phyloP scores from a whole-genome alignment of 2,888 invertebrate species.

The Stratiomys singularior region DNA sequence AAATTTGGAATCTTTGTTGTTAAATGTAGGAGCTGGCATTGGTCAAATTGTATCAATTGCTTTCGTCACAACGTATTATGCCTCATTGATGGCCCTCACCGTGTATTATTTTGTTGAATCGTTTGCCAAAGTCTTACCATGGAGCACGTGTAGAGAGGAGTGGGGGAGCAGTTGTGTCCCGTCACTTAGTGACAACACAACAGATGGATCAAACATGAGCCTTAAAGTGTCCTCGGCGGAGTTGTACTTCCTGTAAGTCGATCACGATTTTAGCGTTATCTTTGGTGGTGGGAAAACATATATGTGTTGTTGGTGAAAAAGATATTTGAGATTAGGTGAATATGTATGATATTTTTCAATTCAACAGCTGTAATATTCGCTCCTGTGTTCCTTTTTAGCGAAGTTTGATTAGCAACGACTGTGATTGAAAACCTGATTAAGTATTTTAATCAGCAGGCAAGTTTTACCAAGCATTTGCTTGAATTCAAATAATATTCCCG shows the following conservation, averaged over 20 bases:
- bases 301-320: background rate
- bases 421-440: no score
- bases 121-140: constrained; percentile 71
- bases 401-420: no score
- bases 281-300: background rate
- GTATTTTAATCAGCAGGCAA: no score
- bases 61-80: constrained; percentile 74
- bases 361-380: no score
- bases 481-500: no score
- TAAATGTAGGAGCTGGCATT: constrained; percentile 68
- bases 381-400: no score
- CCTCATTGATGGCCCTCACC: constrained; percentile 74
- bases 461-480: no score
- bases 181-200: constrained; percentile 57
- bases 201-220: constrained; percentile 32
- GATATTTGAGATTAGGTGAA: no score
- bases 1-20: no score
- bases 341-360: no score
- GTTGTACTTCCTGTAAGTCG: constrained; percentile 66
- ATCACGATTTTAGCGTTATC: background rate
- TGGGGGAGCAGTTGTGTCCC: constrained; percentile 68
- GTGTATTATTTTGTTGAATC: constrained; percentile 73
- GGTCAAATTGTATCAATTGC: constrained; percentile 69
- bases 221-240: constrained; percentile 62
- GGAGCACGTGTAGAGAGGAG: constrained; percentile 69